Evolutionary conservation across 2,797 vertebrate genomes (phyloP).

Genomic region (Sciurus vulgaris): DNA sequence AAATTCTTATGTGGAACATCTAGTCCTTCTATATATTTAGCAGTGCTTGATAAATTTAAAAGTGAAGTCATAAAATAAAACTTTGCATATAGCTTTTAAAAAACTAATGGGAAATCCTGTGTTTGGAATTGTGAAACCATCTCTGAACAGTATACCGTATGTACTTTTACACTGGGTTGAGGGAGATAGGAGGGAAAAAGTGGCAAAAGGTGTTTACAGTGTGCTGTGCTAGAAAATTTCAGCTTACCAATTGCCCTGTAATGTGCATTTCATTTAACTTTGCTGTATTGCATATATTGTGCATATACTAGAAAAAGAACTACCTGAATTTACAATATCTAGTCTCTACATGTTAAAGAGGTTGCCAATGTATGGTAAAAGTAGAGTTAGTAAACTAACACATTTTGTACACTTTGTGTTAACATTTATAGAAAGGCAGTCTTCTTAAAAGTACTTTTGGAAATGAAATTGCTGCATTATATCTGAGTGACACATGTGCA

Average conservation of each 20-base stretch:
- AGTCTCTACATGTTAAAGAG: too few species aligned
- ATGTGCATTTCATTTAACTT: too few species aligned
- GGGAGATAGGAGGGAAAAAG: neutral
- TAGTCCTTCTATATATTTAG: too few species aligned
- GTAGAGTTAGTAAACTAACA: neutral
- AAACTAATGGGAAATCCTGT: neutral
- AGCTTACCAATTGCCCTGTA: neutral
- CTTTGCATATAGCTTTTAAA: constrained; percentile 1
- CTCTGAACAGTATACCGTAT: too few species aligned
- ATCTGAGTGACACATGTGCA: too few species aligned
- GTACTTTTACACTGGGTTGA: too few species aligned
- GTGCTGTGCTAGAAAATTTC: neutral
- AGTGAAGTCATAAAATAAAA: neutral
- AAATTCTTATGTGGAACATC: too few species aligned
- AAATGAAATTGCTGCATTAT: neutral
- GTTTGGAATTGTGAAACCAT: neutral
- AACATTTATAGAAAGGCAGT: neutral
- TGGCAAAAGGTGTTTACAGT: neutral
- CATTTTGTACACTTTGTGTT: neutral
- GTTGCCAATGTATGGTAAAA: too few species aligned
- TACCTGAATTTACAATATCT: too few species aligned
- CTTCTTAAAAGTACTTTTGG: neutral
- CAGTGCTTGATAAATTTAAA: too few species aligned
- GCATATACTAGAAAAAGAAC: too few species aligned
- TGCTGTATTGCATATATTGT: too few species aligned